Percentiles rank a stretch among this genome's conserved stretches.
These are phyloP conservation scores for Epinotia bilunana DNA, from an alignment of 2,888 invertebrate genomes.

Conservation along the genomic window DNA sequence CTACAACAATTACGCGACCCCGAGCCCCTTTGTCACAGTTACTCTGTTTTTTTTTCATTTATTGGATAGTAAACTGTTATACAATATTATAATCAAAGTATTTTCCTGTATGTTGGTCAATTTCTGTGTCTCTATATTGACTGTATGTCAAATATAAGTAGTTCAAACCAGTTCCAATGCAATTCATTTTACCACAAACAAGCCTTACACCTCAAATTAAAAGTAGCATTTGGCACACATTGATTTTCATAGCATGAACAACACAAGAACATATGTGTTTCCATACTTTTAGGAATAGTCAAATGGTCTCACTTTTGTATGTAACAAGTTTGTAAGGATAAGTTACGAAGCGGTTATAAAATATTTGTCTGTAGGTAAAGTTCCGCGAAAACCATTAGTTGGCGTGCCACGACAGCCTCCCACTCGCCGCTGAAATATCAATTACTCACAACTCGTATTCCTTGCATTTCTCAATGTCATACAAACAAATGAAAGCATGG, in stretches of 20 bases:
- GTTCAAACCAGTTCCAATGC: neutral
- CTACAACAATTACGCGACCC: no score
- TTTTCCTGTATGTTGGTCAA: no score
- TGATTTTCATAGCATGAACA: neutral
- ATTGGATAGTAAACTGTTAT: no score
- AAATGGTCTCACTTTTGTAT: neutral
- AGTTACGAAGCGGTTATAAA: constrained; percentile 14
- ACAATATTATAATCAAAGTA: no score
- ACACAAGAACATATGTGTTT: neutral
- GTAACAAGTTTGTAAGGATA: neutral
- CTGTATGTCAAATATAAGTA: neutral
- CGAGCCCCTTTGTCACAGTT: no score
- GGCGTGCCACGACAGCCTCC: constrained; percentile 21
- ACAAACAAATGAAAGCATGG: constrained; percentile 25
- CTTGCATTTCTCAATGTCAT: constrained; percentile 37
- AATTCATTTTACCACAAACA: neutral
- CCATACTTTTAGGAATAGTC: neutral
- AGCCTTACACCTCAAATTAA: neutral
- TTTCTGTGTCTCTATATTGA: neutral
- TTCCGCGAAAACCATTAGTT: constrained; percentile 33
- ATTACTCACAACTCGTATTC: constrained; percentile 41
- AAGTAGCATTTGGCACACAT: neutral
- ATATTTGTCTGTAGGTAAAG: constrained; percentile 17
- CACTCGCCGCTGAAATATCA: constrained; percentile 32
- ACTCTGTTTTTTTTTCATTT: no score